Conservation (phyloP, 2,113 vertebrate genomes). For the Hyla sarda region DNA sequence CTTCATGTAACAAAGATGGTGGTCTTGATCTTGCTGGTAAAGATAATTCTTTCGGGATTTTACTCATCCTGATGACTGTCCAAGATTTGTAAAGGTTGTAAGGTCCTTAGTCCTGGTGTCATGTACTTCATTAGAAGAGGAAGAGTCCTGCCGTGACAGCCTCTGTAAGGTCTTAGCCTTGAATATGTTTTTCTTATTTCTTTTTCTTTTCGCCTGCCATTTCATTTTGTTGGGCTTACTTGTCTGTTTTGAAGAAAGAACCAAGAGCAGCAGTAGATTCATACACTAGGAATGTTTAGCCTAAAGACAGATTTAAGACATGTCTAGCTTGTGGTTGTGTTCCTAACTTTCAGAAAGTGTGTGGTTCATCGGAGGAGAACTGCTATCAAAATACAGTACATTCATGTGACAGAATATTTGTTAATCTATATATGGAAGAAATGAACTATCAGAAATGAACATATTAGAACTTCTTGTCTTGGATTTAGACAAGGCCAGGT, state of each 20-base stretch:
- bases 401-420: not conserved
- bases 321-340: conserved; percentile 22
- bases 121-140: not conserved
- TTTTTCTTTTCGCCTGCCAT: not conserved
- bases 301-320: conserved; percentile 27
- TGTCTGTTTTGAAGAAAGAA: conserved; percentile 7
- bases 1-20: not conserved
- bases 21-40: not conserved
- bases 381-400: not conserved
- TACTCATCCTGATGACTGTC: not conserved
- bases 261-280: not conserved
- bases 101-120: not conserved
- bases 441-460: not conserved
- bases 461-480: not conserved
- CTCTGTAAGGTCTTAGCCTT: not conserved
- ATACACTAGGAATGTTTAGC: conserved; percentile 24
- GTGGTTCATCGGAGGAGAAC: not conserved
- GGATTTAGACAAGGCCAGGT: not conserved
- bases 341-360: not conserved
- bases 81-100: not conserved
- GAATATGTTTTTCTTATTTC: not conserved
- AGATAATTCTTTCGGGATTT: not conserved
- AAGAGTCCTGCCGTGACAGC: not conserved
- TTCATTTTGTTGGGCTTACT: conserved; percentile 21
- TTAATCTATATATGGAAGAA: not conserved